phyloP scores from a whole-genome alignment of 2,113 vertebrate genomes.

The Carlito syrichta region DNA sequence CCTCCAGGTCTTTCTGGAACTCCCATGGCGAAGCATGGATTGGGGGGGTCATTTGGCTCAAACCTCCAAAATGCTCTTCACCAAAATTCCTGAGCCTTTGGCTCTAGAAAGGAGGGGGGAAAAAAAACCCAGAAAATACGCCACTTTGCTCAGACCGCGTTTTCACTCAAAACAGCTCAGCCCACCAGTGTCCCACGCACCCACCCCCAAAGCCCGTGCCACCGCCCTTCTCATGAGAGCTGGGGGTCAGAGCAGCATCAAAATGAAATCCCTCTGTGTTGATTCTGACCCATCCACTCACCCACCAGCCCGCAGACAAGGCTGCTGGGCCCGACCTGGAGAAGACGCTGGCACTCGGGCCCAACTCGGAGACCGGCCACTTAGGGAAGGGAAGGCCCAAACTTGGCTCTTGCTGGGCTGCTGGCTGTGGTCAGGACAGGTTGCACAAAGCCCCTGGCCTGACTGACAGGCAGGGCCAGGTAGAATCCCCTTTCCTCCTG shows the following conservation, averaged over 20 bases:
- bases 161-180: background rate
- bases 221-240: background rate
- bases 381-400: background rate
- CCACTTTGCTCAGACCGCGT: background rate
- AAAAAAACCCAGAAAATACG: background rate
- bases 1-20: background rate
- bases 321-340: background rate
- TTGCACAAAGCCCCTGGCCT: background rate
- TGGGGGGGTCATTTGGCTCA: background rate
- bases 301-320: background rate
- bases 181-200: background rate
- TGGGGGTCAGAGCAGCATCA: background rate
- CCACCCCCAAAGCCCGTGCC: background rate
- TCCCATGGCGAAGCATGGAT: background rate
- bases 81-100: background rate
- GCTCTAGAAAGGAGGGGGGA: background rate
- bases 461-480: background rate
- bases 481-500: too few relatives aligned
- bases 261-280: background rate
- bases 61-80: background rate
- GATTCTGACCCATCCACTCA: conserved; percentile 3
- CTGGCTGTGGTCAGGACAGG: background rate
- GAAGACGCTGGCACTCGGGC: background rate
- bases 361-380: background rate
- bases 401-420: background rate